Percentiles rank a stretch among this genome's conserved stretches.
phyloP scores from a whole-genome alignment of 2,888 invertebrate genomes.

The Lamellibrachia columna region DNA sequence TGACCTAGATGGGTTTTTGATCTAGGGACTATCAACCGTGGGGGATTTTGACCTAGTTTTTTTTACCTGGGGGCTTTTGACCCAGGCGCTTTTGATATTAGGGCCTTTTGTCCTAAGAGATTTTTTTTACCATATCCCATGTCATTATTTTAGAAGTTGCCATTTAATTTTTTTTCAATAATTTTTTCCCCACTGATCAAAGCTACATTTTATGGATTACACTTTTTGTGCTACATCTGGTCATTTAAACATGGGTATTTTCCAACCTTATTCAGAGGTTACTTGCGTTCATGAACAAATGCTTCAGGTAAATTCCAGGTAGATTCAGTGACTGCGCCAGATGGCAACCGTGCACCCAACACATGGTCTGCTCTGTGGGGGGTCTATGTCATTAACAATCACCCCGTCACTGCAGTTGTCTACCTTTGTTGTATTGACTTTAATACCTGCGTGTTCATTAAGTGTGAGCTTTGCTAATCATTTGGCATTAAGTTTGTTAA shows the following conservation, averaged over 20 bases:
- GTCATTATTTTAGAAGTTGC: background rate
- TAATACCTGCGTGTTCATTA: slow-evolving; percentile 6
- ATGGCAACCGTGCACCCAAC: background rate
- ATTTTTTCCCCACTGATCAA: background rate
- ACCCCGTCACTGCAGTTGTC: background rate
- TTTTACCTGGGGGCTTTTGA: too few species aligned
- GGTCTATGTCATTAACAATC: background rate
- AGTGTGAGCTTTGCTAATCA: background rate
- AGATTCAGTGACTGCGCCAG: background rate
- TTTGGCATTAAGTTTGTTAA: background rate
- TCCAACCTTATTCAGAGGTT: background rate
- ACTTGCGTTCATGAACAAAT: background rate
- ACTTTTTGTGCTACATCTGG: background rate
- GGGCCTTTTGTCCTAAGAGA: too few species aligned
- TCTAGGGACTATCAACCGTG: too few species aligned
- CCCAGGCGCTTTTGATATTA: too few species aligned
- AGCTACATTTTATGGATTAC: background rate
- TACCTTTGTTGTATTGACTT: background rate
- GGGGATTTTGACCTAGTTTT: too few species aligned
- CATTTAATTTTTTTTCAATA: background rate
- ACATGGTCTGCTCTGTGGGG: background rate
- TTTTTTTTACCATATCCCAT: too few species aligned
- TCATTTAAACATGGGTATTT: background rate
- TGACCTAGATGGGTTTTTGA: too few species aligned
- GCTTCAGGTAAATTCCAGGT: background rate